These are phyloP conservation scores for Manduca sexta DNA, from an alignment of 1,140 invertebrate genomes.

Conservation along the genomic window DNA sequence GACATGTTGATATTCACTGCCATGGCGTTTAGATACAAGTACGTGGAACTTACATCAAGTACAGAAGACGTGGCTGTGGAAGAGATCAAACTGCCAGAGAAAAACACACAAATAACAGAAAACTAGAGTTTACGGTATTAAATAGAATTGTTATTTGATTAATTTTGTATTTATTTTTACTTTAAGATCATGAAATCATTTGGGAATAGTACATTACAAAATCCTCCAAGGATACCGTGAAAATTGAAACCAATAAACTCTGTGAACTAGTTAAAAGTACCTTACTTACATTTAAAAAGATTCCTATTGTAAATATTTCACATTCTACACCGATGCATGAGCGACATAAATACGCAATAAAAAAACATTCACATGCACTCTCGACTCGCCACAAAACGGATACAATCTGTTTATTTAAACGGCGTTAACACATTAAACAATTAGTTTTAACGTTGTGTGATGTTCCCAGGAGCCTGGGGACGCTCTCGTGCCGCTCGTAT, in stretches of 20 bases:
- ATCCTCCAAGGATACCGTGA: no score
- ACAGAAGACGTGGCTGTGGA: slow-evolving; percentile 40
- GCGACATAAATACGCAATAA: no score
- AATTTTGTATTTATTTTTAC: no score
- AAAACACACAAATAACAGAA: slow-evolving; percentile 7
- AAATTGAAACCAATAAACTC: no score
- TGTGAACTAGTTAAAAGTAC: no score
- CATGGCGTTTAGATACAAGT: slow-evolving; percentile 84
- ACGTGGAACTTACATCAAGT: slow-evolving; percentile 66
- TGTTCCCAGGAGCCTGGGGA: slow-evolving; percentile 49
- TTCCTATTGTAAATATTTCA: no score
- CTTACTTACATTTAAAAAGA: no score
- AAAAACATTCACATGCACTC: no score
- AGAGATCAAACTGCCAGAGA: slow-evolving; percentile 43
- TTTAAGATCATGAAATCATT: no score
- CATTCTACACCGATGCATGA: no score
- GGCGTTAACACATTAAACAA: slow-evolving; percentile 64
- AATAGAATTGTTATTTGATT: not conserved
- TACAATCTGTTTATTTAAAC: slow-evolving; percentile 63
- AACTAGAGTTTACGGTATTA: slow-evolving; percentile 7
- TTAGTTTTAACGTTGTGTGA: slow-evolving; percentile 67
- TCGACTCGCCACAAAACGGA: no score
- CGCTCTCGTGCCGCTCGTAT: not conserved
- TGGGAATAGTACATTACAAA: no score
- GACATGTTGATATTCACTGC: slow-evolving; percentile 88